These are phyloP conservation scores for Tuta absoluta DNA, from an alignment of 2,888 invertebrate genomes.

Conservation along the genomic window DNA sequence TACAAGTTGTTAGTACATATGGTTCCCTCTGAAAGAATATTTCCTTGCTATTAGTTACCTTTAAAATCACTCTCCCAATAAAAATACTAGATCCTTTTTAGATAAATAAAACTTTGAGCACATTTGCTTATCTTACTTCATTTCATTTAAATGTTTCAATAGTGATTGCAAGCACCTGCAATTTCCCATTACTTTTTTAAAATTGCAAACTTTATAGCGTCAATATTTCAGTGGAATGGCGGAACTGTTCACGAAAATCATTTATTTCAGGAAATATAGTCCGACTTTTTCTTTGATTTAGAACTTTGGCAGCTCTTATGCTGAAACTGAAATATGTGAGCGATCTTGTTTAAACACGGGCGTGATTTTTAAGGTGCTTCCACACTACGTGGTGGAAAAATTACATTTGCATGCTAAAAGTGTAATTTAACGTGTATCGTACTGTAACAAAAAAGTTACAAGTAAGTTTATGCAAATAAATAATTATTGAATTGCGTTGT, in stretches of 20 bases:
- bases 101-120: neutral
- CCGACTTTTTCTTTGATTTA: constrained; percentile 32
- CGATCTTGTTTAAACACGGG: neutral
- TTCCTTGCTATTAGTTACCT: neutral
- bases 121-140: constrained; percentile 46
- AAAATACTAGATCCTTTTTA: neutral
- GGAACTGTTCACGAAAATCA: constrained; percentile 54
- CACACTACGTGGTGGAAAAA: no score
- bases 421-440: no score
- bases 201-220: constrained; percentile 66
- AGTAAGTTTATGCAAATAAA: no score
- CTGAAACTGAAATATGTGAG: neutral
- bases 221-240: constrained; percentile 64
- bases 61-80: no score
- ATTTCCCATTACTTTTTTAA: constrained; percentile 66
- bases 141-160: constrained; percentile 59
- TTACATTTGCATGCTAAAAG: no score
- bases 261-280: constrained; percentile 47
- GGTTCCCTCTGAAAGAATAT: no score
- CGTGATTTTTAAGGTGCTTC: neutral
- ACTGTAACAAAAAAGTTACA: no score
- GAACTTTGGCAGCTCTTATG: constrained; percentile 1
- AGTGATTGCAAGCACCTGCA: constrained; percentile 69
- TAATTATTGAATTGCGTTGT: no score
- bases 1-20: no score